Evolutionary conservation across 2,888 invertebrate genomes (phyloP).

Genomic region (Anarsia innoxiella): DNA sequence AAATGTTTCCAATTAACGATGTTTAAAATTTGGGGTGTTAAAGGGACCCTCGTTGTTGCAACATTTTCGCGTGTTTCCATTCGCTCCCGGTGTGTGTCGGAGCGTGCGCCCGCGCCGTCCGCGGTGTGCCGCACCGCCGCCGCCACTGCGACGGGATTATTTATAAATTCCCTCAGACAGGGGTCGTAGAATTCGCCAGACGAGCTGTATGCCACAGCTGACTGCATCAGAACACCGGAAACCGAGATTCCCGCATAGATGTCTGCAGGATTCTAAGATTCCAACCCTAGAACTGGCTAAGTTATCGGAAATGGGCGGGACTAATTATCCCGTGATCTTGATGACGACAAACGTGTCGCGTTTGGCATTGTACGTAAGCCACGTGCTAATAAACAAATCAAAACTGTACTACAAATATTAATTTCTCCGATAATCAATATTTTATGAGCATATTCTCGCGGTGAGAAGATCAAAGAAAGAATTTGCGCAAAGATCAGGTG

Average conservation of each 20-base stretch:
- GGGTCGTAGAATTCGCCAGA: slow-evolving; percentile 60
- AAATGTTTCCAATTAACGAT: too few relatives aligned
- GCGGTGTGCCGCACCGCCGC: slow-evolving; percentile 68
- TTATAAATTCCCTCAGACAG: slow-evolving; percentile 72
- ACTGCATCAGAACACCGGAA: slow-evolving; percentile 41
- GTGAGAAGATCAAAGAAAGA: slow-evolving; percentile 3
- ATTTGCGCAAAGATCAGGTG: not conserved
- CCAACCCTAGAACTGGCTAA: too few relatives aligned
- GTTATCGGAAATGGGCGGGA: too few relatives aligned
- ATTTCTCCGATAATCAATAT: too few relatives aligned
- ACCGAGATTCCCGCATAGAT: too few relatives aligned
- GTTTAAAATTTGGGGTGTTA: too few relatives aligned
- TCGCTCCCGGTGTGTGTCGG: slow-evolving; percentile 36
- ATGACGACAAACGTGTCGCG: too few relatives aligned
- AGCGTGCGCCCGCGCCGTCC: slow-evolving; percentile 75
- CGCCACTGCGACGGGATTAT: slow-evolving; percentile 74
- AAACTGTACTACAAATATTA: too few relatives aligned
- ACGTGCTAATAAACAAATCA: too few relatives aligned
- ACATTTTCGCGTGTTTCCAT: slow-evolving; percentile 5
- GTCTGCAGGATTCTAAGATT: too few relatives aligned
- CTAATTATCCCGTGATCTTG: too few relatives aligned
- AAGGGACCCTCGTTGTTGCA: slow-evolving; percentile 5
- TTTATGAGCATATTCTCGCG: not conserved
- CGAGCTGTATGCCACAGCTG: slow-evolving; percentile 56
- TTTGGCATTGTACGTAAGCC: too few relatives aligned